phyloP scores from a whole-genome alignment of 2,113 vertebrate genomes.

The Ibidorhyncha struthersii region DNA sequence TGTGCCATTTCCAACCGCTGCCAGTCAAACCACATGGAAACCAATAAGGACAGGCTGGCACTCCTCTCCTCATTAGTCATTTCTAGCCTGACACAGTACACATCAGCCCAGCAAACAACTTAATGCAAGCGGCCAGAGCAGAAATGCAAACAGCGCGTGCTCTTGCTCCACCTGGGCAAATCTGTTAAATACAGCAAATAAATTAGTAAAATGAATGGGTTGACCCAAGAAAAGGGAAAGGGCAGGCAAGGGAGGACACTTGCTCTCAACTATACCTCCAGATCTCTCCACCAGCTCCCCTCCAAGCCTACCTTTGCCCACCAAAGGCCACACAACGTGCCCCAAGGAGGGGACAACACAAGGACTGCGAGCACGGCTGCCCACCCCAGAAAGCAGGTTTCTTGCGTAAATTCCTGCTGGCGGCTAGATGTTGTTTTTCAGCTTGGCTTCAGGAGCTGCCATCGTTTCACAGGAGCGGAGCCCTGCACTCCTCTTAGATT shows the following conservation, averaged over 20 bases:
- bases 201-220: not conserved
- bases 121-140: not conserved
- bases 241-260: not conserved
- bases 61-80: not conserved
- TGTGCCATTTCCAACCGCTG: not conserved
- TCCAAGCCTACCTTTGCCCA: not conserved
- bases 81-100: not conserved
- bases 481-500: not conserved
- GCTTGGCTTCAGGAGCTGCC: not conserved
- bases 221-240: not conserved
- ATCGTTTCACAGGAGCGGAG: not conserved
- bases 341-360: not conserved
- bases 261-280: not conserved
- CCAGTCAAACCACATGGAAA: not conserved
- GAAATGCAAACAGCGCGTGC: not conserved
- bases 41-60: not conserved
- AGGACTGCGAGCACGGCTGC: not conserved
- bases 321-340: accelerated
- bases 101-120: not conserved
- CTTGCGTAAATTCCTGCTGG: not conserved
- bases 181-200: not conserved
- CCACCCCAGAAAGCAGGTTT: not conserved
- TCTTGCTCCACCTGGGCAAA: not conserved
- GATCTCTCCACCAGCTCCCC: not conserved
- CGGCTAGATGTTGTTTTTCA: not conserved